These are phyloP conservation scores for Macrostomum lignano DNA, from an alignment of 1,140 invertebrate genomes.

Conservation along the genomic window DNA sequence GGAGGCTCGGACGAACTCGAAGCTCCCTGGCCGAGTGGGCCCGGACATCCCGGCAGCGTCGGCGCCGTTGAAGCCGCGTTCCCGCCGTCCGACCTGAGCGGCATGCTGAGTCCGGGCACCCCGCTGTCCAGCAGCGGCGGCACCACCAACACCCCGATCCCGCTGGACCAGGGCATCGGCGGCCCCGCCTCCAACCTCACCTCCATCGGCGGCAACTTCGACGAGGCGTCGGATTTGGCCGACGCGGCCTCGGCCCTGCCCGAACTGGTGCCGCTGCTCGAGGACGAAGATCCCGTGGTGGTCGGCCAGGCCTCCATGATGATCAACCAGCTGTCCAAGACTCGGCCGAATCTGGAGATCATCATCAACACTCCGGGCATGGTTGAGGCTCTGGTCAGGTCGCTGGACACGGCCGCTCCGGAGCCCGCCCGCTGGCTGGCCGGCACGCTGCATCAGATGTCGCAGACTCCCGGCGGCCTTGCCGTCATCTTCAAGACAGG, in stretches of 20 bases:
- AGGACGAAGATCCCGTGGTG: slow-evolving; percentile 65
- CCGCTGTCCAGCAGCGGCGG: too few relatives aligned
- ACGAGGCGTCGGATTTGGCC: slow-evolving; percentile 54
- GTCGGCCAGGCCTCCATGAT: slow-evolving; percentile 91
- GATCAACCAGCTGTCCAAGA: slow-evolving; percentile 90
- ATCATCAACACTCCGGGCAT: slow-evolving; percentile 90
- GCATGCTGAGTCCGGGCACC: neutral
- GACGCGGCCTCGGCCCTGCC: slow-evolving; percentile 85
- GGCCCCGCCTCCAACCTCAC: slow-evolving; percentile 5
- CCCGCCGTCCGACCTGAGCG: too few relatives aligned
- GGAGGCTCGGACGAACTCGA: too few relatives aligned
- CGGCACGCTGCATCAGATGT: slow-evolving; percentile 80
- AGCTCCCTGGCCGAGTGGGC: too few relatives aligned
- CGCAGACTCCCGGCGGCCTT: slow-evolving; percentile 76
- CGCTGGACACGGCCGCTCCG: slow-evolving; percentile 76
- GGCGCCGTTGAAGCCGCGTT: too few relatives aligned
- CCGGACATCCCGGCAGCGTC: too few relatives aligned
- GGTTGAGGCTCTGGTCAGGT: slow-evolving; percentile 62
- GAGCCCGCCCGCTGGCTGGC: slow-evolving; percentile 65
- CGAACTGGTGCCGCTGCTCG: slow-evolving; percentile 82
- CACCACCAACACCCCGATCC: slow-evolving; percentile 7
- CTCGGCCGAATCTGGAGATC: slow-evolving; percentile 67
- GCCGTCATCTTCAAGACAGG: slow-evolving; percentile 91
- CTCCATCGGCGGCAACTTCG: too few relatives aligned
- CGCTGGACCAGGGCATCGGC: too few relatives aligned